Evolutionary conservation across 2,797 vertebrate species (phyloP).

Genomic region (Austrolebias charrua): DNA sequence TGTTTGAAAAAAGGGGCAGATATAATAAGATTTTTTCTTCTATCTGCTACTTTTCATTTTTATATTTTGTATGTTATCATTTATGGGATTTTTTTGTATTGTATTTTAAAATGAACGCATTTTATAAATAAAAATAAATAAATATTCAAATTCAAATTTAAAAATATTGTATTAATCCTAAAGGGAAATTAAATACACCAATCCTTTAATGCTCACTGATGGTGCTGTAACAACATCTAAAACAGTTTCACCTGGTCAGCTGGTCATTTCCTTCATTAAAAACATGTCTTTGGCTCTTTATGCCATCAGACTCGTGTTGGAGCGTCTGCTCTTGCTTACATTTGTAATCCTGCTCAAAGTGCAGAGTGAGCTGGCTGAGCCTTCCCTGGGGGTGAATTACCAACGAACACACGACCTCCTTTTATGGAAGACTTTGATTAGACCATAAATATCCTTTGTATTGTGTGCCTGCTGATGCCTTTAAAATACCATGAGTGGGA

Average conservation of each 20-base stretch:
- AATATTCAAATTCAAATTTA: too few species aligned
- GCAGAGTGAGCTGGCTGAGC: conserved; percentile 48
- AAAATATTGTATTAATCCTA: too few species aligned
- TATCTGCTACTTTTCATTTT: too few species aligned
- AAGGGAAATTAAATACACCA: too few species aligned
- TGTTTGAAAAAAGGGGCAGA: too few species aligned
- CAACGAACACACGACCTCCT: conserved; percentile 55
- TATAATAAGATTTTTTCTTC: too few species aligned
- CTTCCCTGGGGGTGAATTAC: conserved; percentile 60
- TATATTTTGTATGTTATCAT: too few species aligned
- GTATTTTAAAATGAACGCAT: too few species aligned
- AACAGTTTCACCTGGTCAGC: neutral
- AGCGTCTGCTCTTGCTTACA: conserved; percentile 55
- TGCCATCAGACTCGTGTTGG: conserved; percentile 25
- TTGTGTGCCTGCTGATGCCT: conserved; percentile 48
- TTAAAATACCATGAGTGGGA: conserved; percentile 29
- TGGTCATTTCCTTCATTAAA: conserved; percentile 35
- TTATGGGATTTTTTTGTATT: too few species aligned
- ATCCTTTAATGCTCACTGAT: neutral
- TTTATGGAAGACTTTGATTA: conserved; percentile 74
- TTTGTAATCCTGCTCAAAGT: conserved; percentile 61
- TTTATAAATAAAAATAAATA: too few species aligned
- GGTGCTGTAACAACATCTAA: conserved; percentile 3
- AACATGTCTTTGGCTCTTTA: conserved; percentile 7
- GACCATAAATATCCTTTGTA: conserved; percentile 53